Evolutionary conservation across 1,140 invertebrate genomes (phyloP).

Genomic region (Diploscapter pachys): DNA sequence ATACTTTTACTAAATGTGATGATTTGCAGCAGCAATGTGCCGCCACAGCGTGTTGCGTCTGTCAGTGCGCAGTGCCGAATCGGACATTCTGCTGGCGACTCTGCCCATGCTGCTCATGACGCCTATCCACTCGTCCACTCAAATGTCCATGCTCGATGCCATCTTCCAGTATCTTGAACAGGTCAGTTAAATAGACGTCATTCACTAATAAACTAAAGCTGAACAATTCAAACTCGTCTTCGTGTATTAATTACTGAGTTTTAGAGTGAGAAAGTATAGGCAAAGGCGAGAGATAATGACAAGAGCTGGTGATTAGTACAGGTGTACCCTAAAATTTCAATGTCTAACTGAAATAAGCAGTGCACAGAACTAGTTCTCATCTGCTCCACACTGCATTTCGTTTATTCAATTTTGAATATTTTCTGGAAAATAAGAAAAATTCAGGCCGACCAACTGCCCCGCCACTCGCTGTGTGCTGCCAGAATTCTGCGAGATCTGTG

Average conservation of each 20-base stretch:
- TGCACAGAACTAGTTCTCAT: too few relatives aligned
- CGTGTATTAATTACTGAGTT: too few relatives aligned
- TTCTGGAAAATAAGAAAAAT: too few relatives aligned
- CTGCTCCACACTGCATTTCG: too few relatives aligned
- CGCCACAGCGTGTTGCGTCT: constrained; percentile 18
- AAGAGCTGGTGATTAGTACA: too few relatives aligned
- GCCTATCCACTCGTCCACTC: background rate
- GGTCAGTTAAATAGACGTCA: background rate
- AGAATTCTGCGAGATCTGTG: constrained; percentile 19
- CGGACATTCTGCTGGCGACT: constrained; percentile 17
- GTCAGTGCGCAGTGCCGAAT: constrained; percentile 4
- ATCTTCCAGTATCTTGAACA: constrained; percentile 23
- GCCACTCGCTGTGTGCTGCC: constrained; percentile 17
- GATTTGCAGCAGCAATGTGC: constrained; percentile 9
- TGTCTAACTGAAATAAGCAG: too few relatives aligned
- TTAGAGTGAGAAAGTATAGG: too few relatives aligned
- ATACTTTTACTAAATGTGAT: constrained; percentile 3
- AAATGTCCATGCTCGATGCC: constrained; percentile 16
- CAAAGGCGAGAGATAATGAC: too few relatives aligned
- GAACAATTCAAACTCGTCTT: too few relatives aligned
- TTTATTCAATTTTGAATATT: too few relatives aligned
- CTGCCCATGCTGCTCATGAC: constrained; percentile 6
- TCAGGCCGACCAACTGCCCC: constrained; percentile 8
- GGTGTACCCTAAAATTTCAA: too few relatives aligned
- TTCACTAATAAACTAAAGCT: too few relatives aligned